Base-by-base conservation (phyloP, 2,888 invertebrate species). In the Parochlus steinenii region DNA sequence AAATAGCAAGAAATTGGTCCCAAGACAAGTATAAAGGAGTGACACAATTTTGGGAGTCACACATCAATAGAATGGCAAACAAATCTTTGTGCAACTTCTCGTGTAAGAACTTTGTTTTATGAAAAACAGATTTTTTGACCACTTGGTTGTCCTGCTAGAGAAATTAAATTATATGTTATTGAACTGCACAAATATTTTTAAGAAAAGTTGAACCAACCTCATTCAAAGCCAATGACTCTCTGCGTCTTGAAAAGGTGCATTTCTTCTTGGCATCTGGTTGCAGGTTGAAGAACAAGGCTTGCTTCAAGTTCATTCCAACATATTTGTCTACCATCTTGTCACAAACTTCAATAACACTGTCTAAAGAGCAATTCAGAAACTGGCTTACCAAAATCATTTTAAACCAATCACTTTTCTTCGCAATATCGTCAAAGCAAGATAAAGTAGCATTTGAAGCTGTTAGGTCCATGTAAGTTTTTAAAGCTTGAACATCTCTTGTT, bases 361-460 rank as follows among this genome's bases (percentile, higher is more conserved):
- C 56, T 12, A 70, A 47, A 0, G 81, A 74, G 49, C 80, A 75
- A 38, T 72, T 65, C 45, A 74, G 75, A 18, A 76, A 67, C 45
- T 82, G 75, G 2, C 71, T 66, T 24, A 74, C 67, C 15, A 79
- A 54, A 10, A 79, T 50, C 47, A 81, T 72, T 32, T 71, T 69
- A 48, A 80, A 69, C 79, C 81, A 82, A 33, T 69, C 62, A 50
- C 77, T 67, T 1, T 58, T 52, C 12, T 53, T 54, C 1, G 76
- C 70, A 41, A 74, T 73, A 45, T 67, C 57, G 38, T 59, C 64
- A 17, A 79, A 51, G 44, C 75, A 67, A 42, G 54, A 47, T 27
- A 29, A 6, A 6, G 11, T 7, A 3, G 36, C 30, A 11, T 15
- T 8, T 24, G 14, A 2, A 10, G 6, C n/a, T 15, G 29, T 36